Evolutionary conservation across 2,113 vertebrate genomes (phyloP).

Genomic region (Mobula hypostoma): DNA sequence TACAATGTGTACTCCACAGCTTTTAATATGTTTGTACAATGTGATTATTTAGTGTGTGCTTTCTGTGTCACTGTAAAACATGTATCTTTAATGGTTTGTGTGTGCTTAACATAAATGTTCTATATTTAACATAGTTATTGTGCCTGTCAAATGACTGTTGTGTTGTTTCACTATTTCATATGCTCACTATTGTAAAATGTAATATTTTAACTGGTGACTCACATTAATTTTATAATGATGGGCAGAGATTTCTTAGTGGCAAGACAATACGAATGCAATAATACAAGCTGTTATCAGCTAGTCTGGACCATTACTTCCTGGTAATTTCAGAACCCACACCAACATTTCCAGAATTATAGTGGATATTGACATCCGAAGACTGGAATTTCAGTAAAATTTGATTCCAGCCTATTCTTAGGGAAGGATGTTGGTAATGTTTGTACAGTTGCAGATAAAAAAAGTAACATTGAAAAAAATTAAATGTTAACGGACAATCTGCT

Average conservation of each 20-base stretch:
- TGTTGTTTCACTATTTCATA: background rate
- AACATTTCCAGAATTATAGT: background rate
- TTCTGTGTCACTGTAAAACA: background rate
- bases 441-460: background rate
- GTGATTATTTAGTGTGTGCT: too few species aligned
- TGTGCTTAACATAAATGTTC: background rate
- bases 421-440: background rate
- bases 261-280: background rate
- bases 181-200: background rate
- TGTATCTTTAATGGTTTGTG: background rate
- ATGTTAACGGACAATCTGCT: background rate
- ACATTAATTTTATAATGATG: background rate
- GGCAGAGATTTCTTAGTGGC: background rate
- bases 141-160: background rate
- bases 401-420: background rate
- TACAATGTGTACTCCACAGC: too few species aligned
- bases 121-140: background rate
- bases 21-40: too few species aligned
- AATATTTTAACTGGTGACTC: background rate
- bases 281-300: background rate
- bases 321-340: background rate
- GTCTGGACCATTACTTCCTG: background rate
- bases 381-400: background rate
- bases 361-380: background rate
- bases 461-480: background rate